Conservation (phyloP, 1,140 invertebrate species). For the Drosophila bocqueti region DNA sequence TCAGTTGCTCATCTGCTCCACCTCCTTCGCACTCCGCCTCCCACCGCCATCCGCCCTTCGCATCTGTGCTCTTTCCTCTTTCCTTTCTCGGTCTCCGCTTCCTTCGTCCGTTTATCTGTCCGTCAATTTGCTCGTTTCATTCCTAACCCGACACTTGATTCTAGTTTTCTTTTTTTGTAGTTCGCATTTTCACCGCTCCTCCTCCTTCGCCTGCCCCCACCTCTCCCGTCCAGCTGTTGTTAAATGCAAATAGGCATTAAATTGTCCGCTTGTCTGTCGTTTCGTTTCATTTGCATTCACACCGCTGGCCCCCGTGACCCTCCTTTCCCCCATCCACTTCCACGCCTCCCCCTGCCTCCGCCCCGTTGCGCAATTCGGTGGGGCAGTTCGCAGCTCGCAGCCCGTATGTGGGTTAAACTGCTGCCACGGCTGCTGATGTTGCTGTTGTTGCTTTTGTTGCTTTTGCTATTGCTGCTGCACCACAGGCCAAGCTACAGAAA, state of each 20-base stretch:
- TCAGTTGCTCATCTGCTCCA: conserved; percentile 40
- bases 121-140: conserved; percentile 67
- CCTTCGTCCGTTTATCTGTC: conserved; percentile 44
- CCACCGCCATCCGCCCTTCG: conserved; percentile 13
- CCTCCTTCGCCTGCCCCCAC: background rate
- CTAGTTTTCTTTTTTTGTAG: conserved; percentile 55
- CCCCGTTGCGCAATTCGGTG: conserved; percentile 66
- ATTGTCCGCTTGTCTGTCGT: conserved; percentile 75
- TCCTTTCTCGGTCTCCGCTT: conserved; percentile 4
- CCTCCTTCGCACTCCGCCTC: conserved; percentile 15
- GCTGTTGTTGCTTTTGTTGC: background rate
- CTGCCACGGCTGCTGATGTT: conserved; percentile 31
- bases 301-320: conserved; percentile 18
- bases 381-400: conserved; percentile 21
- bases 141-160: conserved; percentile 71
- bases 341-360: conserved; percentile 3
- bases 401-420: conserved; percentile 71
- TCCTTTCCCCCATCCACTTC: background rate
- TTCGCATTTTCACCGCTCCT: conserved; percentile 15
- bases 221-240: conserved; percentile 50
- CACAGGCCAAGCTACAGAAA: conserved; percentile 41
- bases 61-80: conserved; percentile 1
- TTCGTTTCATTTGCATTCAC: conserved; percentile 76
- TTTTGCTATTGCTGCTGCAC: conserved; percentile 56
- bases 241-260: conserved; percentile 80